Conservation (phyloP, 2,888 invertebrate species). For the Lasius platythorax region DNA sequence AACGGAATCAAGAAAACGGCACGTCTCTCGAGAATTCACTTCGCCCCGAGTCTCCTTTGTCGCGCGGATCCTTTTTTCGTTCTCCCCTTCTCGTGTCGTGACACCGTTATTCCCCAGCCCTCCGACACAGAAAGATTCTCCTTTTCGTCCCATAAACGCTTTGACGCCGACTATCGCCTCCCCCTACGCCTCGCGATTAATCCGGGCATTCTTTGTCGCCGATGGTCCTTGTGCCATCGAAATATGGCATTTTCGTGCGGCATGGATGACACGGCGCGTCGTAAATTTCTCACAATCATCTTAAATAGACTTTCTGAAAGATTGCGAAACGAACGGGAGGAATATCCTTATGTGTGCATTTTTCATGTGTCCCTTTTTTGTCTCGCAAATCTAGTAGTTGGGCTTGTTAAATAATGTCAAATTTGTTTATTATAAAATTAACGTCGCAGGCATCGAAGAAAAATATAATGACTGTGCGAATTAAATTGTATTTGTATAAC, state of each 20-base stretch:
- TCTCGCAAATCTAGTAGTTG: not conserved
- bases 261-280: not conserved
- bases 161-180: conserved; percentile 27
- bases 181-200: conserved; percentile 33
- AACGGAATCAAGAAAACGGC: conserved; percentile 57
- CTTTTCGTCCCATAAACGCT: conserved; percentile 24
- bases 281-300: conserved; percentile 26
- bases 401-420: not conserved
- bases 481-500: conserved; percentile 4
- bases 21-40: conserved; percentile 51
- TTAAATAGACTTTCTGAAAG: conserved; percentile 23
- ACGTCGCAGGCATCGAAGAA: not conserved
- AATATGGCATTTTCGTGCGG: conserved; percentile 22
- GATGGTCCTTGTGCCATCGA: conserved; percentile 2
- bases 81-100: not conserved
- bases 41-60: conserved; percentile 54
- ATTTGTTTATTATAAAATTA: not conserved
- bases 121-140: conserved; percentile 25
- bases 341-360: not conserved
- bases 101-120: not conserved
- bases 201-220: conserved; percentile 26
- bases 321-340: conserved; percentile 2
- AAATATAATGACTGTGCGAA: not conserved
- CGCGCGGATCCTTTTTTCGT: conserved; percentile 3
- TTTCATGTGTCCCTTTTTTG: not conserved